Evolutionary conservation across 2,888 invertebrate genomes (phyloP).

Genomic region (Hypsopygia costalis): DNA sequence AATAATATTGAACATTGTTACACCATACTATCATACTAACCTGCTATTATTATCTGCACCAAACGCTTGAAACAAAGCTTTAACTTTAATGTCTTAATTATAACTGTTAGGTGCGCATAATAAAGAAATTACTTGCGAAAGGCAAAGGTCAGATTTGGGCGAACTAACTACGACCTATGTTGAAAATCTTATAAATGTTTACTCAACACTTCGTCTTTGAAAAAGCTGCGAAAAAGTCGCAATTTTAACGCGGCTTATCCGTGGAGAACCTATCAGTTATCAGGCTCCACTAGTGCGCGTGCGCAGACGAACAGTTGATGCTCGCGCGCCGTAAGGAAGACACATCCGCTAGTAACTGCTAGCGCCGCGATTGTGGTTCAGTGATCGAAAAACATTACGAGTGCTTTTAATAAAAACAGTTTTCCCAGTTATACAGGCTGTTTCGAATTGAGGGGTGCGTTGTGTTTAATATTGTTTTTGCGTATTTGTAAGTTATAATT

Average conservation of each 20-base stretch:
- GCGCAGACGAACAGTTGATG: constrained; percentile 70
- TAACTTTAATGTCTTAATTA: background rate
- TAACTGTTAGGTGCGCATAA: background rate
- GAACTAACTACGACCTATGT: constrained; percentile 6
- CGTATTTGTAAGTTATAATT: background rate
- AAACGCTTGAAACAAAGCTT: background rate
- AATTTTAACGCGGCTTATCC: constrained; percentile 52
- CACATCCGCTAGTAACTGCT: constrained; percentile 59
- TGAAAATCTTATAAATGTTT: constrained; percentile 3
- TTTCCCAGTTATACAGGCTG: constrained; percentile 31
- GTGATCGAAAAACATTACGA: constrained; percentile 48
- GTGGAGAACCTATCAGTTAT: constrained; percentile 64
- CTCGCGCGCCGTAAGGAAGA: constrained; percentile 71
- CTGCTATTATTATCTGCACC: no score
- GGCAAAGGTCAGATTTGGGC: constrained; percentile 2
- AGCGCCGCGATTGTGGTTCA: constrained; percentile 45
- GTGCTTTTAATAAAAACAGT: constrained; percentile 41
- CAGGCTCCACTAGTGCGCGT: constrained; percentile 48
- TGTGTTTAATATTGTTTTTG: constrained; percentile 28
- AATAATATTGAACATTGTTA: no score
- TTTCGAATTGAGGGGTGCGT: constrained; percentile 53
- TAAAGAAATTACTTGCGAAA: constrained; percentile 5
- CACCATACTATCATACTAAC: no score
- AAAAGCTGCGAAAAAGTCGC: constrained; percentile 27
- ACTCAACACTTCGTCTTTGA: constrained; percentile 8